A percentile compares a stretch with the other conserved stretches of the same genome.
Evolutionary conservation across 2,888 invertebrate species (phyloP).

Genomic region (Ochlodes sylvanus): DNA sequence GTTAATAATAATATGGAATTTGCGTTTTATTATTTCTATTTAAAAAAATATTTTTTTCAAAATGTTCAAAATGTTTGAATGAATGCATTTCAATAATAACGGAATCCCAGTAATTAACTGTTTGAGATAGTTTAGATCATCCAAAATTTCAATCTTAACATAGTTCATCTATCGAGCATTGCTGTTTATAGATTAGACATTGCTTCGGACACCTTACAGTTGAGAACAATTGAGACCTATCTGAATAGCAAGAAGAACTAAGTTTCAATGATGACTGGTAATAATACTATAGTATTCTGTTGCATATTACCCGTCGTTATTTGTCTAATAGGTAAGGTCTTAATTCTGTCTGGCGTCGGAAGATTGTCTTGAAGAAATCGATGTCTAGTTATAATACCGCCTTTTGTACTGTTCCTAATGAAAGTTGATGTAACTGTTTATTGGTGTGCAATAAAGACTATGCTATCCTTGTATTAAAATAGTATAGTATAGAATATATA

Average conservation of each 20-base stretch:
- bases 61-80: no score
- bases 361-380: no score
- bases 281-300: constrained; percentile 4
- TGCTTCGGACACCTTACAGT: constrained; percentile 17
- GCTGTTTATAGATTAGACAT: constrained; percentile 21
- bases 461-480: no score
- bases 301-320: constrained; percentile 8
- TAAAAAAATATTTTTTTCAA: no score
- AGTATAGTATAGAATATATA: no score
- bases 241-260: constrained; percentile 9
- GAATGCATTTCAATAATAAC: no score
- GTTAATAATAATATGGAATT: no score
- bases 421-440: no score
- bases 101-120: constrained; percentile 12
- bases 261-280: constrained; percentile 3
- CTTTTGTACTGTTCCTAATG: no score
- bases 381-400: no score
- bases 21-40: no score
- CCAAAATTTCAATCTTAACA: constrained; percentile 25
- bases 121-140: background rate
- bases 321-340: background rate
- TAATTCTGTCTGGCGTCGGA: background rate
- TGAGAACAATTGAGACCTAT: constrained; percentile 16
- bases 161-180: constrained; percentile 6
- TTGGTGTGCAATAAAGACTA: no score